Evolutionary conservation across 2,888 invertebrate species (phyloP).

Genomic region (Drosophila monieri): DNA sequence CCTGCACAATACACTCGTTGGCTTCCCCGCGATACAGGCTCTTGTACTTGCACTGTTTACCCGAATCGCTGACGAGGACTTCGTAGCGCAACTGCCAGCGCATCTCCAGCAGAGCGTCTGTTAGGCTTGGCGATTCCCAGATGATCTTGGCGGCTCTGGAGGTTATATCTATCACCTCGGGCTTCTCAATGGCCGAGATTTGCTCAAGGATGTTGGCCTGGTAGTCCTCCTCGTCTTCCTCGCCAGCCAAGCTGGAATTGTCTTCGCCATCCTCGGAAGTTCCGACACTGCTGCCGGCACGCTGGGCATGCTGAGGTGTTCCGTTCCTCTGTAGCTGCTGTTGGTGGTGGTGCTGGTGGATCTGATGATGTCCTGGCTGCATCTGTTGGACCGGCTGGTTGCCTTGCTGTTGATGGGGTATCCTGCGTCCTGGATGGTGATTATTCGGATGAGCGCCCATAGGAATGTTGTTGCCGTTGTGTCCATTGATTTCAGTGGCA

Average conservation of each 20-base stretch:
- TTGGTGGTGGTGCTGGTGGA: constrained; percentile 22
- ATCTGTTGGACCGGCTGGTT: constrained; percentile 7
- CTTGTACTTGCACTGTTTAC: constrained; percentile 92
- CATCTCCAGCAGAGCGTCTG: constrained; percentile 77
- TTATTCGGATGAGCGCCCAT: constrained; percentile 56
- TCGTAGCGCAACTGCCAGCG: constrained; percentile 88
- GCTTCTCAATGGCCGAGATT: constrained; percentile 90
- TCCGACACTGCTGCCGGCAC: constrained; percentile 84
- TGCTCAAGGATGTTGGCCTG: constrained; percentile 89
- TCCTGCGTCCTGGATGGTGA: constrained; percentile 56
- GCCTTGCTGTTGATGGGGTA: constrained; percentile 54
- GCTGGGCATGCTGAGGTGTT: constrained; percentile 46
- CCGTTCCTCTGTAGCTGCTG: constrained; percentile 56
- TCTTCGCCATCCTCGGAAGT: constrained; percentile 93
- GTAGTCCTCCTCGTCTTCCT: constrained; percentile 91
- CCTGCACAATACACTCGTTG: constrained; percentile 91
- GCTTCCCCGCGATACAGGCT: constrained; percentile 92
- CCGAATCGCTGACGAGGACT: constrained; percentile 91
- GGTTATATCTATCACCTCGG: constrained; percentile 92
- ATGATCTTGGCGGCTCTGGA: constrained; percentile 93
- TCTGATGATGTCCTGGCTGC: constrained; percentile 9
- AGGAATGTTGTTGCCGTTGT: constrained; percentile 68
- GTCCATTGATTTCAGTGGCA: constrained; percentile 86
- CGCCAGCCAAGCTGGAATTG: constrained; percentile 88
- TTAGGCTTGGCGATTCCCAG: constrained; percentile 88